Evolutionary conservation across 1,140 invertebrate species (phyloP).

Genomic region (Trichonephila clavata): DNA sequence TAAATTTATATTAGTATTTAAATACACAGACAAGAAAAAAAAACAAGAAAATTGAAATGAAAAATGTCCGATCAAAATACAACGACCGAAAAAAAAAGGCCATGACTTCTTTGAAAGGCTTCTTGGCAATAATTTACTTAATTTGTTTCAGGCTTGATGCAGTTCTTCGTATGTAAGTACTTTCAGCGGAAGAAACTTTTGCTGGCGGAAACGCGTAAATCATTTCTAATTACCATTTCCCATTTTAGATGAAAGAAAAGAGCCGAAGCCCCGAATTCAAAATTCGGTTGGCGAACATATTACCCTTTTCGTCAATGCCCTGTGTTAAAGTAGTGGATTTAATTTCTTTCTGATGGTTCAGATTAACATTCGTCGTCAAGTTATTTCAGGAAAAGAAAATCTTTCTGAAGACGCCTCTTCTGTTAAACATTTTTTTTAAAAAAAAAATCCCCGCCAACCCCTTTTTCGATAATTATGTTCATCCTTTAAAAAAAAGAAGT

Average conservation of each 20-base stretch:
- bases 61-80: slow-evolving; percentile 47
- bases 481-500: slow-evolving; percentile 33
- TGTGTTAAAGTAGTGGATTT: slow-evolving; percentile 45
- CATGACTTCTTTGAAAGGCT: slow-evolving; percentile 30
- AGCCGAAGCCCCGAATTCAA: slow-evolving; percentile 30
- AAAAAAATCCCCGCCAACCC: background rate
- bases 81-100: background rate
- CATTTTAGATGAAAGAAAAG: slow-evolving; percentile 51
- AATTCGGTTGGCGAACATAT: slow-evolving; percentile 57
- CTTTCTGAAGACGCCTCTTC: background rate
- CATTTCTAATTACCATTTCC: slow-evolving; percentile 73
- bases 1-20: slow-evolving; percentile 71
- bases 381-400: slow-evolving; percentile 28
- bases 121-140: slow-evolving; percentile 68
- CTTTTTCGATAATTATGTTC: slow-evolving; percentile 70
- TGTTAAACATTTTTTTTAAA: background rate
- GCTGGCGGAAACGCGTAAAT: slow-evolving; percentile 48
- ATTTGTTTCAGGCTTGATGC: slow-evolving; percentile 50
- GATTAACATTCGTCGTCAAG: slow-evolving; percentile 63
- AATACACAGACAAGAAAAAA: background rate
- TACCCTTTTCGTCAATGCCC: slow-evolving; percentile 29
- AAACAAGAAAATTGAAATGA: slow-evolving; percentile 39
- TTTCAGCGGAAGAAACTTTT: slow-evolving; percentile 54
- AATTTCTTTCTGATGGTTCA: slow-evolving; percentile 70
- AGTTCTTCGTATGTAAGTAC: slow-evolving; percentile 28